Evolutionary conservation across 2,113 vertebrate species (phyloP), one percentile per base, ranked within the genome.

Genomic region (Apaloderma vittatum): DNA sequence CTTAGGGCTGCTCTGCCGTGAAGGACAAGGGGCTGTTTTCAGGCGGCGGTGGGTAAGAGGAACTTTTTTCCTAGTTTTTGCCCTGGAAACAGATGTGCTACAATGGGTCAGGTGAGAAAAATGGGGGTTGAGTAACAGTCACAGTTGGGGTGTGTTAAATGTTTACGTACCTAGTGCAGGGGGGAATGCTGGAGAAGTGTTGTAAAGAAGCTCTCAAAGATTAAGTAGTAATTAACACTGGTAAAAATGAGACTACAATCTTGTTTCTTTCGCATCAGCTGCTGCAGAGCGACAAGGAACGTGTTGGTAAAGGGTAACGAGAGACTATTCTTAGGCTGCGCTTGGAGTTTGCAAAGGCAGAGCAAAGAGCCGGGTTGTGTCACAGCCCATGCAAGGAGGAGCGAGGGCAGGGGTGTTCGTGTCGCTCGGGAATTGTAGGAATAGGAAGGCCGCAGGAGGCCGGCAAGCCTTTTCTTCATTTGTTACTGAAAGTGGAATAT

Each of bases 401-500:
- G 20, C 54, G 90, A 68, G 90, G 90, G 61, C 87, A 78, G 65
- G n/a, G 46, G 78, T 70, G 82, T 37, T 65, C 37, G 37, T 11
- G 5, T 27, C 3, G 6, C 20, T 57, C 26, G 29, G 32, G 61
- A 89, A 87, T 94, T 90, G 86, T 88, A 63, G 94, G 93, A 93
- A 75, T 15, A 58, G 79, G 74, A 93, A 88, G 58, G 65, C 59
- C 63, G 34, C 68, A 13, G 52, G 73, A 90, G 70, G 27, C 34
- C 27, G 55, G 37, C 32, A 7, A 87, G 86, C 43, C 14, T 55
- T 62, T 32, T 48, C 75, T 92, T 70, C 26, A 4, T 78, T 61
- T 86, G 54, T 59, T 91, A 68, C 82, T 88, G 77, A 46, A 96
- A 76, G 61, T 34, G 24, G 9, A 75, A 10, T 51, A 68, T 88